A percentile compares a stretch with the other conserved stretches of the same genome.
Evolutionary conservation across 2,797 vertebrate genomes (phyloP).

Genomic region (Smutsia temminckii): DNA sequence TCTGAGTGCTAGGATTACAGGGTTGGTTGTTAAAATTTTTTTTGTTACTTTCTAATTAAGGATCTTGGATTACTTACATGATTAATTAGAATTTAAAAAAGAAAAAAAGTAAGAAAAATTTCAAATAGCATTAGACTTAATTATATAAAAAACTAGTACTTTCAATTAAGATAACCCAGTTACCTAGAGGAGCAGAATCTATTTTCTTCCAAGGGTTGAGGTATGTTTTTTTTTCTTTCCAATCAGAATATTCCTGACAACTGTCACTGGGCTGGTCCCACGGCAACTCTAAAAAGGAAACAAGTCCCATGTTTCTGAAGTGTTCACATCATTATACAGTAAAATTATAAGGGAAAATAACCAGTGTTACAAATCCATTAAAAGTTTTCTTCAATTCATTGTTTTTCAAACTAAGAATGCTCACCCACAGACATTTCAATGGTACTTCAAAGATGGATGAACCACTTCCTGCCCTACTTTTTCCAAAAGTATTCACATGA

Average conservation of each 20-base stretch:
- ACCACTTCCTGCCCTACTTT: neutral
- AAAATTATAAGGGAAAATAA: slow-evolving; percentile 38
- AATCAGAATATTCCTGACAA: slow-evolving; percentile 97
- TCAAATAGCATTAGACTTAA: slow-evolving; percentile 25
- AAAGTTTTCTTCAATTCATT: slow-evolving; percentile 24
- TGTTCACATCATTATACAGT: neutral
- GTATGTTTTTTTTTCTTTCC: slow-evolving; percentile 95
- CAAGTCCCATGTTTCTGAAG: neutral
- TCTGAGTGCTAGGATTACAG: neutral
- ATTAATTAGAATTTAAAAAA: neutral
- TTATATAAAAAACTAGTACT: slow-evolving; percentile 10
- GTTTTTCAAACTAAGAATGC: slow-evolving; percentile 23
- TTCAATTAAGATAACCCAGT: slow-evolving; percentile 58
- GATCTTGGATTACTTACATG: neutral
- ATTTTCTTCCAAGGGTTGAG: slow-evolving; percentile 98
- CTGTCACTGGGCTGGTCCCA: slow-evolving; percentile 96
- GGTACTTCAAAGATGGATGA: neutral
- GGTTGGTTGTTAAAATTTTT: neutral
- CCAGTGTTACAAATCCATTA: neutral
- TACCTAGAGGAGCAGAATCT: slow-evolving; percentile 92
- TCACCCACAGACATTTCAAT: neutral
- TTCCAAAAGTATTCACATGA: neutral
- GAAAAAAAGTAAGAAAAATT: neutral
- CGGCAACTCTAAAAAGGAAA: slow-evolving; percentile 90
- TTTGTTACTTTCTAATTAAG: slow-evolving; percentile 8